Conservation (phyloP, 2,113 vertebrate species). For the Etheostoma spectabile region DNA sequence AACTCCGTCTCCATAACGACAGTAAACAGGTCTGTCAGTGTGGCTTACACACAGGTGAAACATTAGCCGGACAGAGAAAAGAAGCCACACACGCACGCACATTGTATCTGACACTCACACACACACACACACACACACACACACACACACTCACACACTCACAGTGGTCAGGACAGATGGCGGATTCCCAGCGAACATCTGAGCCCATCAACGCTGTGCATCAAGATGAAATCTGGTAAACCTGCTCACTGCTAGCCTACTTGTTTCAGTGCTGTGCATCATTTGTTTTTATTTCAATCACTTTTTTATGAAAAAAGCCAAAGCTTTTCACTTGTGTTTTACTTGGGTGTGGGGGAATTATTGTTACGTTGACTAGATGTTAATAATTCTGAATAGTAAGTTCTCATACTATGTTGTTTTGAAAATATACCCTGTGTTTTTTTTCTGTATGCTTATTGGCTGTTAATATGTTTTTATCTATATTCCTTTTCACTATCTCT, state of each 20-base stretch:
- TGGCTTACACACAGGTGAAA: slow-evolving; percentile 67
- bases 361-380: neutral
- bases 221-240: slow-evolving; percentile 82
- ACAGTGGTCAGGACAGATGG: slow-evolving; percentile 60
- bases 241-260: no score
- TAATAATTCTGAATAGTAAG: neutral
- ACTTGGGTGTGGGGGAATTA: neutral
- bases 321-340: neutral
- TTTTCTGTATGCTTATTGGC: neutral
- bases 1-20: slow-evolving; percentile 61
- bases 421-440: neutral
- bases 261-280: neutral
- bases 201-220: slow-evolving; percentile 69
- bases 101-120: slow-evolving; percentile 11
- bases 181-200: slow-evolving; percentile 40
- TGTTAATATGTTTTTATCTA: neutral
- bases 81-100: slow-evolving; percentile 22
- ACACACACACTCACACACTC: slow-evolving; percentile 13
- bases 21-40: slow-evolving; percentile 68
- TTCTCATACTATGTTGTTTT: neutral
- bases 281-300: neutral
- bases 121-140: slow-evolving; percentile 2
- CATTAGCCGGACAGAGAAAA: slow-evolving; percentile 42
- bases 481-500: neutral
- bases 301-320: no score